Evolutionary conservation across 1,140 invertebrate genomes (phyloP), one percentile per base, ranked within the genome.

Genomic region (Hylaeus volcanicus): DNA sequence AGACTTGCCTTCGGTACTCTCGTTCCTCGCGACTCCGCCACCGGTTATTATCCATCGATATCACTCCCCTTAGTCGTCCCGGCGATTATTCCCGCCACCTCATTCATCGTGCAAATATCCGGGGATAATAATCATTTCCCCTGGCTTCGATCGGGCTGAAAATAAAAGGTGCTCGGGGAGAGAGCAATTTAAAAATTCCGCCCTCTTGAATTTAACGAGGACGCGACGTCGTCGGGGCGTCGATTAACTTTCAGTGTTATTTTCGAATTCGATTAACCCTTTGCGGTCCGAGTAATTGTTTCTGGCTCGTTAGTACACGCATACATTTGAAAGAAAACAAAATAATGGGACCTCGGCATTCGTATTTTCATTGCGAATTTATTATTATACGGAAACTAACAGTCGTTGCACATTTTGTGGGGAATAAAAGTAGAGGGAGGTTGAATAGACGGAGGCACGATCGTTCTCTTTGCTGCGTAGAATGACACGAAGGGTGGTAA

Each of bases 31-130:
- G 72, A 64, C 39, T 12, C 15, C 6, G 61, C 58, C 48, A n/a
- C 39, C 12, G 65, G 69, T 72, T 78, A 64, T 72, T 72, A 72
- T 64, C 69, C 63, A 64, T 53, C 76, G 76, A 78, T 78, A 78
- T 78, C 68, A 72, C 39, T 48, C 65, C 26, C 15, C 41, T 60
- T n/a, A 41, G 55, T 51, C 68, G 37, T 61, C 68, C 6, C 66
- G 6, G 1, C 66, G 75, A 78, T 63, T 71, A 78, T 78, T 71
- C 58, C 68, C 45, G 26, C 43, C 65, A 64, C 45, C 60, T 72
- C 60, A 14, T 72, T 78, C 69, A 39, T 73, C 76, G 69, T 9
- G 68, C 76, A 64, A 73, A 64, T 64, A 73, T 79, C 76, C 60
- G 69, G 5, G 12, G 51, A 55, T 79, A 73, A 79, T 74, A 66